Evolutionary conservation across 2,797 vertebrate species (phyloP), one percentile per base, ranked within the genome.

Genomic region (Falco columbarius): DNA sequence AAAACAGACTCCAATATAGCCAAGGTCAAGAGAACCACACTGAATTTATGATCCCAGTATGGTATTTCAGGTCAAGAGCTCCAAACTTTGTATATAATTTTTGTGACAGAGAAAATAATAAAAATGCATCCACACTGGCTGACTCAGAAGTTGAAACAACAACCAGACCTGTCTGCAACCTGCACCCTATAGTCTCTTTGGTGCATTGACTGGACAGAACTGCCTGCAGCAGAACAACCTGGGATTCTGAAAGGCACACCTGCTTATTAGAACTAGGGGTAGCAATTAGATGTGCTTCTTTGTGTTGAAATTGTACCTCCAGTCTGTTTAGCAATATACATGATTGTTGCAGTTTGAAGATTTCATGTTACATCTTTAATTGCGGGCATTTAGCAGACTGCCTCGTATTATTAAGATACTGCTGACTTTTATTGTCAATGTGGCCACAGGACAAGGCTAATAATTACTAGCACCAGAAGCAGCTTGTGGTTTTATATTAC

Each of bases 401-500:
- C 67, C 95, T 97, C 86, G 97, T 96, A 96, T 94, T 97, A 97
- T 97, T 97, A 97, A 97, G 95, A 97, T 80, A 96, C 90, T 98
- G 97, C 93, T 98, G 97, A 97, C 95, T 98, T 98, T 98, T 96
- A 97, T 97, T 97, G 97, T 97, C 95, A 96, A 5, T 92, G 97
- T 97, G 97, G 96, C 97, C 97, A 98, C 95, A 98, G 98, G 98
- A 98, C 97, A 98, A 97, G 97, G 97, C 98, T 98, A 98, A 98
- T 98, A 98, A 98, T 98, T 98, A 97, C 97, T 94, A 96, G 92
- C 96, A 98, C 94, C 97, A 98, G 97, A 98, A 98, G 97, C 98
- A 98, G 98, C 97, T 98, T 98, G 98, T 96, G 98, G 98, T 98
- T 98, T 98, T 98, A 98, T 98, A 98, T 98, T 98, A 98, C 98